A percentile compares a stretch with the other conserved stretches of the same genome.
These are phyloP conservation scores for Achlya flavicornis DNA, from an alignment of 2,888 invertebrate genomes.

Conservation along the genomic window DNA sequence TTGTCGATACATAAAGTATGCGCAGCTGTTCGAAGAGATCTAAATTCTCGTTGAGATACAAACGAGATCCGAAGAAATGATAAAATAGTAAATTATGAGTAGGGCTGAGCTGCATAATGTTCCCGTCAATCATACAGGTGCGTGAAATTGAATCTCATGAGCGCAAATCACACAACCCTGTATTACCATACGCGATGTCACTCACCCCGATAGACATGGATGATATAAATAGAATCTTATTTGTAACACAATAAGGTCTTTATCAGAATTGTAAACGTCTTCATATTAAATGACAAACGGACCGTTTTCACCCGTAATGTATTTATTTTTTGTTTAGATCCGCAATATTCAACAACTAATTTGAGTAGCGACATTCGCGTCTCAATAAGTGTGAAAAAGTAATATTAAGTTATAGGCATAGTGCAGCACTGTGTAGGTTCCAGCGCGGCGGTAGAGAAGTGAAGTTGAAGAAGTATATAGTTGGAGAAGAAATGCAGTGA, in stretches of 20 bases:
- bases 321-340: conserved; percentile 46
- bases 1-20: not conserved
- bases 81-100: conserved; percentile 70
- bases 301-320: conserved; percentile 42
- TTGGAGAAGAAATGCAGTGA: too few species aligned
- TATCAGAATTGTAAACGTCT: conserved; percentile 18
- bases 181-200: conserved; percentile 63
- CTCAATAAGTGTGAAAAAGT: too few species aligned
- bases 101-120: conserved; percentile 71
- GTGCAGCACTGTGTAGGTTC: too few species aligned
- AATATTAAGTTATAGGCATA: too few species aligned
- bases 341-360: conserved; percentile 25
- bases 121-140: conserved; percentile 74
- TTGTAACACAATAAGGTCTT: conserved; percentile 28
- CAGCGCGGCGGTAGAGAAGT: too few species aligned
- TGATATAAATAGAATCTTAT: conserved; percentile 40
- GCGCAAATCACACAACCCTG: conserved; percentile 73
- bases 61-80: conserved; percentile 53
- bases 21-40: not conserved
- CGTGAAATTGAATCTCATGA: conserved; percentile 81
- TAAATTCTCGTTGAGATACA: conserved; percentile 29
- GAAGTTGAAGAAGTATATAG: too few species aligned
- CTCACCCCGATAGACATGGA: conserved; percentile 35
- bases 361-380: not conserved
- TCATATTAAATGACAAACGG: conserved; percentile 47